phyloP scores from a whole-genome alignment of 2,113 vertebrate species.

The Paralichthys olivaceus region DNA sequence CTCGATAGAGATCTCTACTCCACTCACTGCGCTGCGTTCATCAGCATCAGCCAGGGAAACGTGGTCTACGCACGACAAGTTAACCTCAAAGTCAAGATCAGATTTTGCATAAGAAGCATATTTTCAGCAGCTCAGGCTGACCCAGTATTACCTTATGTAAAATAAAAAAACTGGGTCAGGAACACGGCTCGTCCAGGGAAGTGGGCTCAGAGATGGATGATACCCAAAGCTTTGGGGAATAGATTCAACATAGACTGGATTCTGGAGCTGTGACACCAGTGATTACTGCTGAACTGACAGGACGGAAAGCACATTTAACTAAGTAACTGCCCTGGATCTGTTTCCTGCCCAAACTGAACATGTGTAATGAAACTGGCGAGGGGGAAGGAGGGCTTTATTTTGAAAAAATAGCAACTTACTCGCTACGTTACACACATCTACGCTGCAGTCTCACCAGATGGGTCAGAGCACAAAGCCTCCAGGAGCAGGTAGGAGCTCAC shows the following conservation, averaged over 20 bases:
- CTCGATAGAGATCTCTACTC: conserved; percentile 38
- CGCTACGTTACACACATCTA: conserved; percentile 6
- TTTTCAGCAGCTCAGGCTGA: conserved; percentile 33
- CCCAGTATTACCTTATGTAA: conserved; percentile 40
- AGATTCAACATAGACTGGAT: conserved; percentile 46
- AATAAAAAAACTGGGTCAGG: conserved; percentile 50
- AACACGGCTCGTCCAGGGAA: conserved; percentile 28
- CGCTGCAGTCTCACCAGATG: conserved; percentile 26
- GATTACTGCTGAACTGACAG: conserved; percentile 43
- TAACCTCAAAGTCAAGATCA: conserved; percentile 62
- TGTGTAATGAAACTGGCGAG: conserved; percentile 25
- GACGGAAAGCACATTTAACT: conserved; percentile 61
- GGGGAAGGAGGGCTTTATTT: conserved; percentile 11
- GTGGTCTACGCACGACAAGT: conserved; percentile 33
- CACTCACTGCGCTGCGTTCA: conserved; percentile 42
- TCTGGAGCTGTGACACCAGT: background rate
- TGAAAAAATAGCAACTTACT: background rate
- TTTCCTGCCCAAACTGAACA: conserved; percentile 31
- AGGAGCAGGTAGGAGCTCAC: conserved; percentile 50
- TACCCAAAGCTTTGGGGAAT: conserved; percentile 42
- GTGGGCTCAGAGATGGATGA: conserved; percentile 61
- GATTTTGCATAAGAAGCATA: conserved; percentile 37
- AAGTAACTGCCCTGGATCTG: conserved; percentile 35
- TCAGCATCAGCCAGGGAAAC: conserved; percentile 71
- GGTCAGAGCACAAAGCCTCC: conserved; percentile 38